A percentile compares a stretch with the other conserved stretches of the same genome.
Conservation (phyloP, 2,113 vertebrate genomes). For the Forbesichthys papilliferus region DNA sequence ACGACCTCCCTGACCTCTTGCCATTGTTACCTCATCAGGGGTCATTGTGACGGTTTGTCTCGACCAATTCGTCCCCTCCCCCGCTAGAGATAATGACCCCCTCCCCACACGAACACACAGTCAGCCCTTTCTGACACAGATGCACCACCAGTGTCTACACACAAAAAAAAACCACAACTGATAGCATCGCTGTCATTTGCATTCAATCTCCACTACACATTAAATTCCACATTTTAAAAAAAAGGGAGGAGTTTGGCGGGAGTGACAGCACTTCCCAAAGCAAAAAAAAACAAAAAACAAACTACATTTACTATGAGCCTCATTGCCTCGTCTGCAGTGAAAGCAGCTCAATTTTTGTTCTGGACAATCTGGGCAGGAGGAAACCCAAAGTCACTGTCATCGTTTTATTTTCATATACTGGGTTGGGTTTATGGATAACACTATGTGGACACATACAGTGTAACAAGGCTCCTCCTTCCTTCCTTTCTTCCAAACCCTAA, state of each 20-base stretch:
- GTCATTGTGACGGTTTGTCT: conserved; percentile 70
- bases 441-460: conserved; percentile 32
- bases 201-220: conserved; percentile 2
- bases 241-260: too few species aligned
- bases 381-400: too few species aligned
- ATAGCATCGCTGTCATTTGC: conserved; percentile 40
- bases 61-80: conserved; percentile 56
- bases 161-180: conserved; percentile 7
- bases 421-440: neutral
- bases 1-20: conserved; percentile 54
- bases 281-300: too few species aligned
- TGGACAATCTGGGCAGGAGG: too few species aligned
- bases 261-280: too few species aligned
- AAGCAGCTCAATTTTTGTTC: too few species aligned
- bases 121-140: conserved; percentile 10
- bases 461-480: conserved; percentile 12
- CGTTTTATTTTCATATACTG: neutral
- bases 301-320: too few species aligned
- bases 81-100: conserved; percentile 62
- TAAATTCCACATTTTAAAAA: too few species aligned
- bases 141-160: conserved; percentile 18
- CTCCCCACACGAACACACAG: conserved; percentile 9
- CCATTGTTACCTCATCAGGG: conserved; percentile 73
- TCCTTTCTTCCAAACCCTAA: conserved; percentile 37
- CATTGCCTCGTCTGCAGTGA: too few species aligned